A percentile compares a stretch with the other conserved stretches of the same genome.
phyloP scores from a whole-genome alignment of 2,888 invertebrate species.

The Pandemis corylana region DNA sequence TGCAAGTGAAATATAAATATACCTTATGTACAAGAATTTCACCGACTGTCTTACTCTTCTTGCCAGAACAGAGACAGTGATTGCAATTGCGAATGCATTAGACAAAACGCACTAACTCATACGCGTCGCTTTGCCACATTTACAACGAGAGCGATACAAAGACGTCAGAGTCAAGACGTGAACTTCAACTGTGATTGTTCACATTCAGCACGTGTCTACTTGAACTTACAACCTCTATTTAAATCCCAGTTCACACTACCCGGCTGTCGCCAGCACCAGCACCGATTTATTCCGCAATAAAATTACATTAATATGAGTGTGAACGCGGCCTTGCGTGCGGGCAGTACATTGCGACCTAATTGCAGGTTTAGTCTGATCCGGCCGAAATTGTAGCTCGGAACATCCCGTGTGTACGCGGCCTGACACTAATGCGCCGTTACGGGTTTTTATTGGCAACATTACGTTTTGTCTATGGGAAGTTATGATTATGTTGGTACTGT shows the following conservation, averaged over 20 bases:
- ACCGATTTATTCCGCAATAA: conserved; percentile 11
- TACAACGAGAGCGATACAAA: too few species aligned
- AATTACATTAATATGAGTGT: conserved; percentile 24
- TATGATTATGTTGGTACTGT: conserved; percentile 7
- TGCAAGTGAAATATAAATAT: too few species aligned
- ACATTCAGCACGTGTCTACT: too few species aligned
- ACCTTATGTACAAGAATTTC: too few species aligned
- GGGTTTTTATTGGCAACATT: conserved; percentile 19
- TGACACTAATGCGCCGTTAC: conserved; percentile 18
- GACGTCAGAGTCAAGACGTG: too few species aligned
- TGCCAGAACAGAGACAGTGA: too few species aligned
- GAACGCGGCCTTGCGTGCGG: conserved; percentile 18
- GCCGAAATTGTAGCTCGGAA: conserved; percentile 9
- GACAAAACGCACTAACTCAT: too few species aligned
- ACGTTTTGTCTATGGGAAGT: conserved; percentile 6
- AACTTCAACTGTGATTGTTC: too few species aligned
- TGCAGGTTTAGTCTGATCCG: conserved; percentile 22
- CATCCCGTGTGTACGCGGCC: conserved; percentile 9
- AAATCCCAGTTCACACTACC: conserved; percentile 3
- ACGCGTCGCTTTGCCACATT: too few species aligned
- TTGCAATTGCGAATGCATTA: too few species aligned
- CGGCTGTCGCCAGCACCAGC: not conserved
- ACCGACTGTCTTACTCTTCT: too few species aligned
- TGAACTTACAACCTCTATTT: not conserved
- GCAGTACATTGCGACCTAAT: conserved; percentile 23